Percentiles rank a stretch among this genome's conserved stretches.
Evolutionary conservation across 2,113 vertebrate species (phyloP).

Genomic region (Phrynosoma platyrhinos): DNA sequence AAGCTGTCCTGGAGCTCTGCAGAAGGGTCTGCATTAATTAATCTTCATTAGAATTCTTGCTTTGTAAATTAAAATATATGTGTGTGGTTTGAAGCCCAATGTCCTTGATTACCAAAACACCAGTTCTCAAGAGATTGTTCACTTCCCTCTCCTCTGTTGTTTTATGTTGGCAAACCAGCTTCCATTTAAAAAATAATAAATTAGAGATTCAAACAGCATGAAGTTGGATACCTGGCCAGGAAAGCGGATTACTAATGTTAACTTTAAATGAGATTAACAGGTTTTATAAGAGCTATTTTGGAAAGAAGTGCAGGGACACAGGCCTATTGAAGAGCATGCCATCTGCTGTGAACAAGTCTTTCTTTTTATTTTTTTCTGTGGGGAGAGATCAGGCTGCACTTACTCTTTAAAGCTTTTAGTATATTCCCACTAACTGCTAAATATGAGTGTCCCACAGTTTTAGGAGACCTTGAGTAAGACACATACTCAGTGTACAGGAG

Average conservation of each 20-base stretch:
- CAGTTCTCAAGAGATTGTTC: slow-evolving; percentile 62
- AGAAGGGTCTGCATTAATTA: slow-evolving; percentile 77
- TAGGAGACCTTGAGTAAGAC: neutral
- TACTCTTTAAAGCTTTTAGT: neutral
- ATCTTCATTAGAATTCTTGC: slow-evolving; percentile 78
- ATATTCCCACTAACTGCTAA: neutral
- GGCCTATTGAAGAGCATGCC: neutral
- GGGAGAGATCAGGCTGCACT: neutral
- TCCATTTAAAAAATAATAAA: slow-evolving; percentile 27
- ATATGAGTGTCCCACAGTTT: neutral
- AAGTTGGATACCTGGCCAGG: slow-evolving; percentile 9
- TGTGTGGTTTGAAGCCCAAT: slow-evolving; percentile 65
- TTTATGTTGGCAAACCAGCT: slow-evolving; percentile 57
- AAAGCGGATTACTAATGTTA: neutral
- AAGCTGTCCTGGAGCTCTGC: slow-evolving; percentile 65
- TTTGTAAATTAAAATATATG: slow-evolving; percentile 78
- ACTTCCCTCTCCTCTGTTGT: slow-evolving; percentile 43
- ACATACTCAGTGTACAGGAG: neutral
- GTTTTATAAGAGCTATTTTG: neutral
- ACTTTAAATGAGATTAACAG: neutral
- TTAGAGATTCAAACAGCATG: neutral
- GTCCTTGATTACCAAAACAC: slow-evolving; percentile 71
- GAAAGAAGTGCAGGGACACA: neutral
- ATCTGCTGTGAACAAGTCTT: neutral
- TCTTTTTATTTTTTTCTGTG: neutral